These are phyloP conservation scores for Empis livida DNA, from an alignment of 2,888 invertebrate species.

Conservation along the genomic window DNA sequence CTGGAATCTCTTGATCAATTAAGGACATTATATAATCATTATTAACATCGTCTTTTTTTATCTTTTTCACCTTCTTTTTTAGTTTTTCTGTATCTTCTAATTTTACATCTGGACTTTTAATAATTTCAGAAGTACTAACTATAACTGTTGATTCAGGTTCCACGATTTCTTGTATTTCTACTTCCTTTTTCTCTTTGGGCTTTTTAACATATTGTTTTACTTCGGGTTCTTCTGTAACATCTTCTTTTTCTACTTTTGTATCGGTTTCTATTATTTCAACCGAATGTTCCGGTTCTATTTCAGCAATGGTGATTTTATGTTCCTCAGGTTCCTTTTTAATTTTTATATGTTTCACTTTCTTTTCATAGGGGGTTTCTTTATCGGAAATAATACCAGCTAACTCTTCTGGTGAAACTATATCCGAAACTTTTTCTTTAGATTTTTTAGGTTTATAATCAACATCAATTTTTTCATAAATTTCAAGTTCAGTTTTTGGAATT, in stretches of 20 bases:
- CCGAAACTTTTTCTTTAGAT: constrained; percentile 16
- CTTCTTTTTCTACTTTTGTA: constrained; percentile 22
- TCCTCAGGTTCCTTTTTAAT: neutral
- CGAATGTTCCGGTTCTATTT: constrained; percentile 15
- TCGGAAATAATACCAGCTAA: neutral
- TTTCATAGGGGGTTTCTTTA: neutral
- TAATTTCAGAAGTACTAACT: constrained; percentile 14
- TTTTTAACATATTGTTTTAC: constrained; percentile 26
- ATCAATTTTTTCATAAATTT: constrained; percentile 35
- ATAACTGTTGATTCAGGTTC: constrained; percentile 32
- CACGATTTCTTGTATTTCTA: constrained; percentile 34
- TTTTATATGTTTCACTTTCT: constrained; percentile 6
- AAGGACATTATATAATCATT: constrained; percentile 22
- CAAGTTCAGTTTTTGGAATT: constrained; percentile 33
- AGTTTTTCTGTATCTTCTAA: constrained; percentile 11
- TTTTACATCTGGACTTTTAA: constrained; percentile 4
- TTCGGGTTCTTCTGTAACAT: constrained; percentile 23
- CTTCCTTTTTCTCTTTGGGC: constrained; percentile 28
- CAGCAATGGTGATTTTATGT: constrained; percentile 9
- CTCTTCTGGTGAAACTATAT: constrained; percentile 7
- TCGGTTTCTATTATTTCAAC: constrained; percentile 28
- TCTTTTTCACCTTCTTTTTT: constrained; percentile 22
- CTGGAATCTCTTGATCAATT: constrained; percentile 23
- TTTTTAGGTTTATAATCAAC: constrained; percentile 33
- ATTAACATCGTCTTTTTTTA: constrained; percentile 22